phyloP scores from a whole-genome alignment of 23 tunicate genomes.

The Ciona savignyi region DNA sequence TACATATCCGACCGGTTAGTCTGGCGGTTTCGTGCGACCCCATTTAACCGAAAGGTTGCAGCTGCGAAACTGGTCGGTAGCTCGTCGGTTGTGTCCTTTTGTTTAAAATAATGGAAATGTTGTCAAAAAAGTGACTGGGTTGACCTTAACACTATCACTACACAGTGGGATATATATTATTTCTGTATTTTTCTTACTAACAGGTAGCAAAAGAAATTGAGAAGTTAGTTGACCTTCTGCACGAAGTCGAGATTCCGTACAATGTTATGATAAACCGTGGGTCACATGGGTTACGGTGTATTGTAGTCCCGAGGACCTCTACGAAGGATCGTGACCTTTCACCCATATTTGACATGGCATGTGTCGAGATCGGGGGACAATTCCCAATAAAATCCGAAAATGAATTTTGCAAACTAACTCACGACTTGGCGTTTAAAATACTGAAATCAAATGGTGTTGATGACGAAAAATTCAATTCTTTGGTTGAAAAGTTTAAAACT shows the following conservation, averaged over 20 bases:
- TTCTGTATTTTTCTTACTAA: background rate
- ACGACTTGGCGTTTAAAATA: conserved; percentile 12
- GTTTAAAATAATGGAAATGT: too few species aligned
- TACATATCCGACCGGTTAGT: too few species aligned
- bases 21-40: too few species aligned
- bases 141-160: too few species aligned
- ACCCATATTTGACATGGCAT: conserved; percentile 74
- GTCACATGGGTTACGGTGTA: conserved; percentile 15
- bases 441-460: conserved; percentile 22
- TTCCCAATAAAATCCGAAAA: conserved; percentile 62
- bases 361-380: conserved; percentile 89
- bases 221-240: conserved; percentile 26
- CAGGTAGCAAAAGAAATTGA: conserved; percentile 70
- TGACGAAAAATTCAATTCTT: conserved; percentile 10
- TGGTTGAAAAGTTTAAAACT: conserved; percentile 9
- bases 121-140: too few species aligned
- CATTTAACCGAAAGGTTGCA: too few species aligned
- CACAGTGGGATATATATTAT: too few species aligned
- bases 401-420: conserved; percentile 38
- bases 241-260: conserved; percentile 63
- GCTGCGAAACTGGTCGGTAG: too few species aligned
- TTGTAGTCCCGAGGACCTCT: conserved; percentile 69
- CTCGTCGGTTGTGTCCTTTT: too few species aligned
- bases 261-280: conserved; percentile 44
- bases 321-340: conserved; percentile 29